Percentiles rank a stretch among this genome's conserved stretches.
These are phyloP conservation scores for Pagetopsis macropterus DNA, from an alignment of 2,797 vertebrate species.

Conservation along the genomic window DNA sequence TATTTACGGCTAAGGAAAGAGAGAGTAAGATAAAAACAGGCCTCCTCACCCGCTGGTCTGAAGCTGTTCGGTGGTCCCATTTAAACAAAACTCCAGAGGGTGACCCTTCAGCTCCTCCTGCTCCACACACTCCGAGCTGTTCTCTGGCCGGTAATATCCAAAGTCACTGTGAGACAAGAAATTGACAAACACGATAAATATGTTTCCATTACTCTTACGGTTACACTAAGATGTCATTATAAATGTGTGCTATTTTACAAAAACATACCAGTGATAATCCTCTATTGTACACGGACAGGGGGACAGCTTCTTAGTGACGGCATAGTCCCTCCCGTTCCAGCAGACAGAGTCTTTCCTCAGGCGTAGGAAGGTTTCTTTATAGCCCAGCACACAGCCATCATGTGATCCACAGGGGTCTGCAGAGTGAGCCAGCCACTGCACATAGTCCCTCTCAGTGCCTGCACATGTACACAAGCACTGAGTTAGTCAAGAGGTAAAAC, in stretches of 20 bases:
- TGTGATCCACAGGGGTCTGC: conserved; percentile 81
- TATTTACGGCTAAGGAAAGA: neutral
- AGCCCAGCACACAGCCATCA: conserved; percentile 93
- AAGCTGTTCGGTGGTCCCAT: conserved; percentile 89
- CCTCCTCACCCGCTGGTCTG: conserved; percentile 88
- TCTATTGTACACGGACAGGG: conserved; percentile 88
- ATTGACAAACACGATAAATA: no score
- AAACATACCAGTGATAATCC: conserved; percentile 91
- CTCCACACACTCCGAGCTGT: conserved; percentile 89
- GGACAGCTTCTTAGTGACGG: conserved; percentile 83
- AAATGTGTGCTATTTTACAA: neutral
- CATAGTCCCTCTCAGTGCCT: conserved; percentile 90
- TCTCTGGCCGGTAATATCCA: conserved; percentile 91
- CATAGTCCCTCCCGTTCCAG: conserved; percentile 73
- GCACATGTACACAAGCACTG: neutral
- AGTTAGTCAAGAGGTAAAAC: conserved; percentile 3
- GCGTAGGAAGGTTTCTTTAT: conserved; percentile 89
- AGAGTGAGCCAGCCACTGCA: conserved; percentile 92
- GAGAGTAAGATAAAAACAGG: neutral
- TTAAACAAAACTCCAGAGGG: conserved; percentile 90
- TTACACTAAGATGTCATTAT: neutral
- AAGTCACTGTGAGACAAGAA: conserved; percentile 86
- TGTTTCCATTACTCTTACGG: no score
- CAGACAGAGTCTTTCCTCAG: conserved; percentile 81
- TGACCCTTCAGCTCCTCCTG: conserved; percentile 89